phyloP scores from a whole-genome alignment of 2,797 vertebrate species.

The Margarornis squamiger region DNA sequence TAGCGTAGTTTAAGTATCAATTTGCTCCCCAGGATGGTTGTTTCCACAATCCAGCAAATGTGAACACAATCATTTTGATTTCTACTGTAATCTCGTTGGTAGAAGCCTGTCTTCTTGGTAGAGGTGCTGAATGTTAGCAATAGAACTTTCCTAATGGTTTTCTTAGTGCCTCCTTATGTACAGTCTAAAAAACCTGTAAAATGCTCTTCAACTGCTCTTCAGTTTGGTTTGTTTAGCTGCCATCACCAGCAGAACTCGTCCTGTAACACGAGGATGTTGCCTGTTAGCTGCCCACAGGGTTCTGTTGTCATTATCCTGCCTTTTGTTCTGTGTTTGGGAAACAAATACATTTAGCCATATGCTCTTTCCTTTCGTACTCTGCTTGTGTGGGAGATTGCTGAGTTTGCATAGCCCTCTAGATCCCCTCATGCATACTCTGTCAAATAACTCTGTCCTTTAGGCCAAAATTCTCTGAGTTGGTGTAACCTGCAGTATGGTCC shows the following conservation, averaged over 20 bases:
- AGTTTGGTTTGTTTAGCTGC: slow-evolving; percentile 8
- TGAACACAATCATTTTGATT: slow-evolving; percentile 56
- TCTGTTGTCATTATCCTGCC: background rate
- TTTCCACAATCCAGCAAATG: slow-evolving; percentile 50
- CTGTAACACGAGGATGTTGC: background rate
- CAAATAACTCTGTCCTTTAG: background rate
- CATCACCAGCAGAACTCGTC: background rate
- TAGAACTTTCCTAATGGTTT: slow-evolving; percentile 54
- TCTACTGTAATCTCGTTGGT: slow-evolving; percentile 50
- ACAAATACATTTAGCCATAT: background rate
- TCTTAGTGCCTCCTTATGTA: slow-evolving; percentile 64
- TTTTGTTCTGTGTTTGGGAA: background rate
- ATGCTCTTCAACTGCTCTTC: slow-evolving; percentile 70
- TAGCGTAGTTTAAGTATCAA: slow-evolving; percentile 46
- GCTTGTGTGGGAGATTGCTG: background rate
- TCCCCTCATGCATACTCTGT: background rate
- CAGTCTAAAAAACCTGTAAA: slow-evolving; percentile 23
- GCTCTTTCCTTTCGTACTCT: background rate
- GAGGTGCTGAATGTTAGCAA: slow-evolving; percentile 70
- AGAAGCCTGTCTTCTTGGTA: slow-evolving; percentile 63
- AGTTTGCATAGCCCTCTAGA: background rate
- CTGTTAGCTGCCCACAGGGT: background rate
- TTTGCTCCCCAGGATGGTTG: slow-evolving; percentile 48
- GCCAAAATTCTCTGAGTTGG: background rate
- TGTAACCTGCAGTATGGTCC: background rate